Evolutionary conservation across 2,888 invertebrate genomes (phyloP).

Genomic region (Machimus rusticus): DNA sequence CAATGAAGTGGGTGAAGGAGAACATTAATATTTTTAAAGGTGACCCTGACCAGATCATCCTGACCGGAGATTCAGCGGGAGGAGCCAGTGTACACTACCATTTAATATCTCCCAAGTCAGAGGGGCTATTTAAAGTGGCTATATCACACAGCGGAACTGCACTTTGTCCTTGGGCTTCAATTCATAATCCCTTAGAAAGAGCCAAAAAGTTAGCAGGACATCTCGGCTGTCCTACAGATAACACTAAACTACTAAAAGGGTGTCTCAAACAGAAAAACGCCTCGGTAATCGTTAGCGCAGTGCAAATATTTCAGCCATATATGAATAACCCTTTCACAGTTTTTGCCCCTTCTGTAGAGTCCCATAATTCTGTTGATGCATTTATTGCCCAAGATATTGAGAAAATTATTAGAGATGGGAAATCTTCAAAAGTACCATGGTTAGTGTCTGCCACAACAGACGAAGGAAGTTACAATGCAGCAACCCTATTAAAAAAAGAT

Average conservation of each 20-base stretch:
- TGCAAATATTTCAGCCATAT: conserved; percentile 60
- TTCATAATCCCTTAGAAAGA: conserved; percentile 68
- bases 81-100: conserved; percentile 79
- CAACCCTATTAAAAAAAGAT: conserved; percentile 59
- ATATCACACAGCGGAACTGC: conserved; percentile 74
- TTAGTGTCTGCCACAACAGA: conserved; percentile 72
- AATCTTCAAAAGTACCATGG: conserved; percentile 74
- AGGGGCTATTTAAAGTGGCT: conserved; percentile 50
- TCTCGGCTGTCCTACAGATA: conserved; percentile 70
- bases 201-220: conserved; percentile 68
- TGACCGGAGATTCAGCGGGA: conserved; percentile 77
- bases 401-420: conserved; percentile 68
- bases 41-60: conserved; percentile 72
- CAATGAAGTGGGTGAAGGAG: conserved; percentile 73
- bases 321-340: conserved; percentile 75
- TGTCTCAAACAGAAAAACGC: conserved; percentile 72
- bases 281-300: conserved; percentile 67
- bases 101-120: conserved; percentile 70
- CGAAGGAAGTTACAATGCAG: conserved; percentile 77
- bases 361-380: conserved; percentile 63
- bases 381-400: conserved; percentile 74
- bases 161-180: conserved; percentile 67
- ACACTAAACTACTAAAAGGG: conserved; percentile 67
- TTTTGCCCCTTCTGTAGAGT: conserved; percentile 77
- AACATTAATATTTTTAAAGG: conserved; percentile 77